phyloP scores from a whole-genome alignment of 2,888 invertebrate species.

The Tanypteryx hageni region DNA sequence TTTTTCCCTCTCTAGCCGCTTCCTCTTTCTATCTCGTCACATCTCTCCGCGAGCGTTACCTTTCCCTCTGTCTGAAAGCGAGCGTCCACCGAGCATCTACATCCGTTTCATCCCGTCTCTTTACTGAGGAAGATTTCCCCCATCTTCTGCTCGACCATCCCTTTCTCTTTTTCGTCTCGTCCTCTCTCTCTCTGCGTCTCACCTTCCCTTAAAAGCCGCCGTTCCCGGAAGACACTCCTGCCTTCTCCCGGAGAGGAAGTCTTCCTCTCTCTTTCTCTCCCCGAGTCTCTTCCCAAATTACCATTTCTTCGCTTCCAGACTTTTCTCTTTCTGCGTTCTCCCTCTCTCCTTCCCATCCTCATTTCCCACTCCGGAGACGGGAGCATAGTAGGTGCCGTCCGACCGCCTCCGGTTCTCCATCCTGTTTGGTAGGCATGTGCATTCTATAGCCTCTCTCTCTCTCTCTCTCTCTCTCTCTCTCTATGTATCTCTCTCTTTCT shows the following conservation, averaged over 20 bases:
- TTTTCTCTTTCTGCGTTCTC: neutral
- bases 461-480: neutral
- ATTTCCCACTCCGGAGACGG: neutral
- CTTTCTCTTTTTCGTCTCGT: neutral
- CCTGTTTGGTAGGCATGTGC: slow-evolving; percentile 9
- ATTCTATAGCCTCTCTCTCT: neutral
- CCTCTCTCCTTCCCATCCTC: neutral
- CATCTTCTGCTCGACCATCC: neutral
- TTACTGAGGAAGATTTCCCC: neutral
- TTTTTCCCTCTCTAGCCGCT: neutral
- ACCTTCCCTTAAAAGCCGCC: slow-evolving; percentile 35
- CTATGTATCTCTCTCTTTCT: neutral
- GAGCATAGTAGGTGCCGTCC: neutral
- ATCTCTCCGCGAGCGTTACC: neutral
- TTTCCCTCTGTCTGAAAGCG: neutral
- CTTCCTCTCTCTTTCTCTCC: neutral
- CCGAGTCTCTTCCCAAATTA: neutral
- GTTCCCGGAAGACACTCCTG: slow-evolving; percentile 23
- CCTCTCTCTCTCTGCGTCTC: neutral
- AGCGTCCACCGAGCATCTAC: neutral
- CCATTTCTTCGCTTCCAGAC: neutral
- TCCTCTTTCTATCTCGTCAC: neutral
- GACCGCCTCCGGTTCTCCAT: neutral
- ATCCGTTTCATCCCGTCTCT: slow-evolving; percentile 26
- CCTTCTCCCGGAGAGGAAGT: slow-evolving; percentile 34